A percentile compares a stretch with the other conserved stretches of the same genome.
Evolutionary conservation across 2,888 invertebrate species (phyloP).

Genomic region (Crocallis elinguaria): DNA sequence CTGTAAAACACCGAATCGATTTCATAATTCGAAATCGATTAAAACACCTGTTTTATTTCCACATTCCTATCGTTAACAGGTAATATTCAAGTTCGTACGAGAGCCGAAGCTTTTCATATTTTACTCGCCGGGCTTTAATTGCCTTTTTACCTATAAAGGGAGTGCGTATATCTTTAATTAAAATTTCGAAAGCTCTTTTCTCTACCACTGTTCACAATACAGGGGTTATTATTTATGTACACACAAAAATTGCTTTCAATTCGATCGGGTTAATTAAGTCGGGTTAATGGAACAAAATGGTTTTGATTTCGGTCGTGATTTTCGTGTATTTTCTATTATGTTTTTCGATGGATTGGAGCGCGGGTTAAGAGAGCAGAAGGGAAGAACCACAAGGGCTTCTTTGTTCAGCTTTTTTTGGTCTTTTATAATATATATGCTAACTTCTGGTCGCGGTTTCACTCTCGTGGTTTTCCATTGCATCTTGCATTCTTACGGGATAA

Average conservation of each 20-base stretch:
- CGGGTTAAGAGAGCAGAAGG: no score
- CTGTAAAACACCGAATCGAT: no score
- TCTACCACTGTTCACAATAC: constrained; percentile 16
- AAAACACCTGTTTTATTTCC: no score
- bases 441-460: no score
- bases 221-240: constrained; percentile 49
- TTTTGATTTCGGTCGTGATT: constrained; percentile 15
- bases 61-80: background rate
- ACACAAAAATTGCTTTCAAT: constrained; percentile 48
- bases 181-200: constrained; percentile 58
- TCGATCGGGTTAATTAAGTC: constrained; percentile 49
- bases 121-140: constrained; percentile 46
- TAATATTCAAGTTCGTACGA: background rate
- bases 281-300: constrained; percentile 28
- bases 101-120: constrained; percentile 38
- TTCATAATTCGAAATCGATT: no score
- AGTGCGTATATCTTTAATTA: constrained; percentile 59
- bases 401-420: background rate
- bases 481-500: no score
- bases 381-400: background rate
- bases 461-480: no score
- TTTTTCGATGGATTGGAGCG: background rate
- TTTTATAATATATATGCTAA: no score
- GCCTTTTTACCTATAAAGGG: constrained; percentile 42
- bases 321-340: background rate